Base-by-base conservation (phyloP, 2,888 invertebrate species). In the Pachydiplax longipennis region DNA sequence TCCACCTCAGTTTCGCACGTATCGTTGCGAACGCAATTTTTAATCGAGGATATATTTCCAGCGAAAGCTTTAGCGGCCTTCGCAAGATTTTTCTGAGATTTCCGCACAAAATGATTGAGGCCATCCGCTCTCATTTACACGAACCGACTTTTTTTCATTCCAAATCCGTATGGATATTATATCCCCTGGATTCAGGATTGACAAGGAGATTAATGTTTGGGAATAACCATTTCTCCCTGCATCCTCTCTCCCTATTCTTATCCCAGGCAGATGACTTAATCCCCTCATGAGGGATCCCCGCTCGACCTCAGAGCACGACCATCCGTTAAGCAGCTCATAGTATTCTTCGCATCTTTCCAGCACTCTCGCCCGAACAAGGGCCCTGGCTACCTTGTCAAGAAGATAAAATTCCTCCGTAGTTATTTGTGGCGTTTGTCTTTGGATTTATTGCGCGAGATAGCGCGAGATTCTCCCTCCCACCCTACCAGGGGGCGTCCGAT, bases 241-340 rank as follows among this genome's bases (percentile, higher is more conserved):
- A 35, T 10, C 83, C 83, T 37, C 58, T 61, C 61, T n/a, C 35
- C 12, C 37, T n/a, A 15, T 37, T 82, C 25, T 37, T 40, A 31
- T 22, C 61, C 13, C 12, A 37, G 25, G 35, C 87, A 35, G 61
- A 58, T 61, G 31, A n/a, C 58, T 83, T 83, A 83, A 58, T 58
- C 53, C 82, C 82, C 25, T 40, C 44, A 44, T 10, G 44, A 12
- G 87, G 37, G 61, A 87, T 87, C 82, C 10, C 61, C 61, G 31
- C 37, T 35, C 61, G 87, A 65, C 87, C 83, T 83, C 53, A 31
- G 31, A 83, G 37, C 87, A 83, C 83, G 83, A 35, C 83, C 87
- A 87, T 87, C 87, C 87, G 87, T 87, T 87, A 87, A 61, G 87
- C 87, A 87, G 58, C 87, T 87, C 87, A 87, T 87, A 87, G 65